Evolutionary conservation across 1,140 invertebrate species (phyloP), one percentile per base, ranked within the genome.

Genomic region (Magallana ariakensis): DNA sequence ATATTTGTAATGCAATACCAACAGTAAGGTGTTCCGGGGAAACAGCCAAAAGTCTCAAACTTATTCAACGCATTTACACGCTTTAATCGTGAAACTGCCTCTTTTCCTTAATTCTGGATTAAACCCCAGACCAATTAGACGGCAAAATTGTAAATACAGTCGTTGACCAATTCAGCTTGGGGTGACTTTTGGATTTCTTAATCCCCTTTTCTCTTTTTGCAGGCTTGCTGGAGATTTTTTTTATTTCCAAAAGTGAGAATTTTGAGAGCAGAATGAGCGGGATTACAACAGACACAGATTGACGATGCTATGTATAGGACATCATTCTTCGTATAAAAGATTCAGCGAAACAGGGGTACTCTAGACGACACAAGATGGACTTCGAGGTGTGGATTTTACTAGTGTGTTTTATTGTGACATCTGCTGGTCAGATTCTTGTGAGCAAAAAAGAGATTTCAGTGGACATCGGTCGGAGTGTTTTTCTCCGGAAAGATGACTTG

Each of bases 401-500:
- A 2, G 26, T 62, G 22, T 56, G 33, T 26, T 55, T 57, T 4
- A 8, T 82, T 19, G 46, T 60, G 2, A 46, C 57, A 22, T 33
- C 26, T 15, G 56, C 33, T 54, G 87, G 84, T 83, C 86, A 90
- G 86, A 85, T 92, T 86, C 82, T 92, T 26, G 46, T 91, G 60
- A 66, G 88, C 56, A 90, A 90, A 83, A 87, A 87, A 54, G 92
- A 92, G n/a, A 58, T 93, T 53, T 87, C 87, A 4, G 93, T 94
- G 53, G 91, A 92, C 81, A 92, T 93, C 10, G 93, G 93, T 6
- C 87, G 93, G 66, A 90, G 89, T 16, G 91, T 93, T 80, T 93
- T 91, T 88, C 81, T 94, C n/a, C 86, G 87, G 22, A 88, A 91
- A 13, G 91, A 92, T 82, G 93, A 93, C 89, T 84, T 94, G 62